Conservation (phyloP, 2,888 invertebrate species). For the Gonocerus acuteangulatus region DNA sequence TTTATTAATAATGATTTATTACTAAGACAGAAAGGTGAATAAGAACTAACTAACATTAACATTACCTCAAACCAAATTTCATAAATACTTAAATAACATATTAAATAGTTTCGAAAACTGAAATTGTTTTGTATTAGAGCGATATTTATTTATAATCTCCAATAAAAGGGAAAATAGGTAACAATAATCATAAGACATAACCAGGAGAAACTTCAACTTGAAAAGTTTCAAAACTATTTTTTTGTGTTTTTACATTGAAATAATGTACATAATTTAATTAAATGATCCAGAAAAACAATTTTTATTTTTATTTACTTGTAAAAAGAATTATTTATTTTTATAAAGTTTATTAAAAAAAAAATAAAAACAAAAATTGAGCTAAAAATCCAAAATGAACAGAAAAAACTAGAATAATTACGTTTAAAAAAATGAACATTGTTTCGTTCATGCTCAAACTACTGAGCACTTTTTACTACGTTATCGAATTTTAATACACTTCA, state of each 20-base stretch:
- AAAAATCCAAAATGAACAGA: neutral
- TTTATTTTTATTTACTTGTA: no score
- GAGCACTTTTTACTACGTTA: slow-evolving; percentile 16
- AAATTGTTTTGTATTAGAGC: neutral
- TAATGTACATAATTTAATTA: neutral
- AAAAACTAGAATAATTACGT: slow-evolving; percentile 18
- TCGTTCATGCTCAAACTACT: slow-evolving; percentile 4
- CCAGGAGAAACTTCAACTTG: neutral
- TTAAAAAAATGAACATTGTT: slow-evolving; percentile 10
- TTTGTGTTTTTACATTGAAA: neutral
- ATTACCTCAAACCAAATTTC: neutral
- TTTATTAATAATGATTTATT: no score
- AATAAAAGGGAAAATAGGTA: neutral
- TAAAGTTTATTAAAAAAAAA: neutral
- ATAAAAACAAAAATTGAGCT: slow-evolving; percentile 4
- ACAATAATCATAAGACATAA: neutral
- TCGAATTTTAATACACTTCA: neutral
- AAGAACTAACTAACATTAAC: neutral
- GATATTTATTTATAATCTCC: neutral
- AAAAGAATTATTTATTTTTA: no score
- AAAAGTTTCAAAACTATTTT: neutral
- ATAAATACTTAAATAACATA: neutral
- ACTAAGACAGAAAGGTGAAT: no score
- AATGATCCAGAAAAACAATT: neutral
- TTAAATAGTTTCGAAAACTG: neutral